These are phyloP conservation scores for Hylaeus volcanicus DNA, from an alignment of 1,140 invertebrate genomes.

Conservation along the genomic window DNA sequence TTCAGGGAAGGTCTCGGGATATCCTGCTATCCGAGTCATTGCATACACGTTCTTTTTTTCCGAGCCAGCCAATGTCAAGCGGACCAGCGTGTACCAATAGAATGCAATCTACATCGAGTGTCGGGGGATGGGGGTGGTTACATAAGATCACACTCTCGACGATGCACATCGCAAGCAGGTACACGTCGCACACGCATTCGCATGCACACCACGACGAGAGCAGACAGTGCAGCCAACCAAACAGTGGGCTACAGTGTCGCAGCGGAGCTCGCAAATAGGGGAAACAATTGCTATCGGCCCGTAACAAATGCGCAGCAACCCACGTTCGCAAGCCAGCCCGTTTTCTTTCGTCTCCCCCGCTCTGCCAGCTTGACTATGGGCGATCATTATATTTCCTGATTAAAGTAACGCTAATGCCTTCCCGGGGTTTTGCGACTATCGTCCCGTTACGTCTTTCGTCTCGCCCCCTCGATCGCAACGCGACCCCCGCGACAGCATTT, in stretches of 20 bases:
- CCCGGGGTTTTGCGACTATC: constrained; percentile 39
- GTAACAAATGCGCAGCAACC: constrained; percentile 73
- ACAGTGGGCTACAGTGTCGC: constrained; percentile 70
- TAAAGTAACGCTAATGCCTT: constrained; percentile 62
- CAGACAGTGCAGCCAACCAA: constrained; percentile 67
- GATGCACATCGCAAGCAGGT: constrained; percentile 58
- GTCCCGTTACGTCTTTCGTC: constrained; percentile 34
- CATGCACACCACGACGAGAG: constrained; percentile 43
- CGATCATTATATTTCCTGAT: constrained; percentile 68
- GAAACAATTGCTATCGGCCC: constrained; percentile 76
- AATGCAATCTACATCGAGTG: constrained; percentile 66
- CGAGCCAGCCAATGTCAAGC: constrained; percentile 49
- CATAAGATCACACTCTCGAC: constrained; percentile 58
- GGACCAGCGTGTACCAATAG: constrained; percentile 69
- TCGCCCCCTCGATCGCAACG: constrained; percentile 12
- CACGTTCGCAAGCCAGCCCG: constrained; percentile 58
- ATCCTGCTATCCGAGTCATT: no score
- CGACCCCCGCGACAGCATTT: constrained; percentile 4
- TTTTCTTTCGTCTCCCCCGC: constrained; percentile 39
- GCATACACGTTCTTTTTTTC: no score
- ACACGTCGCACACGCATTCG: constrained; percentile 58
- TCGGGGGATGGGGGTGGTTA: constrained; percentile 45
- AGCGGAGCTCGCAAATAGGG: constrained; percentile 75
- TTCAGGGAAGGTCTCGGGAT: no score
- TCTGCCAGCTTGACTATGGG: constrained; percentile 15